Evolutionary conservation across 2,113 vertebrate genomes (phyloP).

Genomic region (Nannospalax galili): DNA sequence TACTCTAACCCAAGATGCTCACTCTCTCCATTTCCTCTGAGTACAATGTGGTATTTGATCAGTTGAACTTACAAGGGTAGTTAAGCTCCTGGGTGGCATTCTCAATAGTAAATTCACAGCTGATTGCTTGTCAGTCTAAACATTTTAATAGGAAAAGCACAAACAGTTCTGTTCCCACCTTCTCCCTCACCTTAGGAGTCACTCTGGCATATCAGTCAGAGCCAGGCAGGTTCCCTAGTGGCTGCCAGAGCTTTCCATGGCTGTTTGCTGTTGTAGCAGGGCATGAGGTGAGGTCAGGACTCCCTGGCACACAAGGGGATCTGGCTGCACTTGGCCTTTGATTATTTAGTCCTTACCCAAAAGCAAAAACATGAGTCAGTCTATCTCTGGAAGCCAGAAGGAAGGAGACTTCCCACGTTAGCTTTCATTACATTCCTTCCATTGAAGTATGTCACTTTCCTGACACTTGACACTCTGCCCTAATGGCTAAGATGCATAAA

Average conservation of each 20-base stretch:
- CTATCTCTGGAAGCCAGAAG: slow-evolving; percentile 43
- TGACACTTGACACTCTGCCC: slow-evolving; percentile 54
- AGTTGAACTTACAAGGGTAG: not conserved
- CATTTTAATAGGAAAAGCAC: slow-evolving; percentile 53
- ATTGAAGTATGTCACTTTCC: slow-evolving; percentile 54
- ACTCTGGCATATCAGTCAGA: not conserved
- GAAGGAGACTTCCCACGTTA: slow-evolving; percentile 55
- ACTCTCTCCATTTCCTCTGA: fast-evolving
- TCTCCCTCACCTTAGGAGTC: fast-evolving
- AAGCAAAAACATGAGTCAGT: slow-evolving; percentile 47
- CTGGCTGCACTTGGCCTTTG: not conserved
- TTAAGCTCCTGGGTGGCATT: not conserved
- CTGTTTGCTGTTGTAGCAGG: not conserved
- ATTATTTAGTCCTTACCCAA: slow-evolving; percentile 45
- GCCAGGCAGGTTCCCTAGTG: not conserved
- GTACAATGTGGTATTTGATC: fast-evolving
- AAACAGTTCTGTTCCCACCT: not conserved
- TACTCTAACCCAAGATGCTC: fast-evolving
- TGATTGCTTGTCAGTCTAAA: slow-evolving; percentile 13
- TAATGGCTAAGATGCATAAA: not conserved
- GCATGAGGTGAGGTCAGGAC: slow-evolving; percentile 38
- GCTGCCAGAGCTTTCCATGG: not conserved
- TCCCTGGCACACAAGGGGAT: not conserved
- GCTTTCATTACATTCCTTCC: slow-evolving; percentile 56
- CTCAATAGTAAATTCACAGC: not conserved